Conservation (phyloP, 2,113 vertebrate species). For the Cnemophilus loriae region DNA sequence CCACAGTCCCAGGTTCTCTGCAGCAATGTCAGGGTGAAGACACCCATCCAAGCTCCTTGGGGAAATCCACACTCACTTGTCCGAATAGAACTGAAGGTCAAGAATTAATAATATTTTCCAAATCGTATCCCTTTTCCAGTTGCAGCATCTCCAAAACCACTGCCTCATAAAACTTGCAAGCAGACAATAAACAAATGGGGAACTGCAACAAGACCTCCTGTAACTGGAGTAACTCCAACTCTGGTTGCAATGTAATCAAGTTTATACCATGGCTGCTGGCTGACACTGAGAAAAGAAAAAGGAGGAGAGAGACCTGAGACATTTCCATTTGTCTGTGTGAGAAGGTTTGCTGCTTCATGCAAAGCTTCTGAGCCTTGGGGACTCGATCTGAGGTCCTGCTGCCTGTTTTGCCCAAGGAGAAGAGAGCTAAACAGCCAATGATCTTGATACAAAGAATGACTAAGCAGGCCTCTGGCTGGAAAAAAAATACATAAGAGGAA, state of each 20-base stretch:
- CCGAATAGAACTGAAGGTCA: background rate
- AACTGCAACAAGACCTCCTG: background rate
- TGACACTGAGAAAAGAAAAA: background rate
- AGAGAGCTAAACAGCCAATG: background rate
- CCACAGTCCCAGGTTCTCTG: background rate
- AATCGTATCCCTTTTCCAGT: background rate
- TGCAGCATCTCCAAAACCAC: background rate
- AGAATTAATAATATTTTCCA: background rate
- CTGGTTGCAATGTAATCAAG: background rate
- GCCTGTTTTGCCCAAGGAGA: background rate
- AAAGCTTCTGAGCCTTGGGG: background rate
- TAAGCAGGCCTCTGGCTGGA: background rate
- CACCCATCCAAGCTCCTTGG: background rate
- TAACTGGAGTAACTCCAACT: background rate
- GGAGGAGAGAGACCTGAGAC: rapidly evolving
- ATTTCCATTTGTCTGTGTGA: background rate
- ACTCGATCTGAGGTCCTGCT: background rate
- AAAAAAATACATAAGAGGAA: background rate
- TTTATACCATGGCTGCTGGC: background rate
- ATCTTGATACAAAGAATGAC: background rate
- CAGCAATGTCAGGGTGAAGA: background rate
- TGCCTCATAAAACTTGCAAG: background rate
- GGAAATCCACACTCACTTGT: background rate
- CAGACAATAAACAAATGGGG: background rate
- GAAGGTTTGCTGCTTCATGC: background rate